Evolutionary conservation across 2,888 invertebrate species (phyloP), one percentile per base, ranked within the genome.

Genomic region (Hydroisotoma schaefferi): DNA sequence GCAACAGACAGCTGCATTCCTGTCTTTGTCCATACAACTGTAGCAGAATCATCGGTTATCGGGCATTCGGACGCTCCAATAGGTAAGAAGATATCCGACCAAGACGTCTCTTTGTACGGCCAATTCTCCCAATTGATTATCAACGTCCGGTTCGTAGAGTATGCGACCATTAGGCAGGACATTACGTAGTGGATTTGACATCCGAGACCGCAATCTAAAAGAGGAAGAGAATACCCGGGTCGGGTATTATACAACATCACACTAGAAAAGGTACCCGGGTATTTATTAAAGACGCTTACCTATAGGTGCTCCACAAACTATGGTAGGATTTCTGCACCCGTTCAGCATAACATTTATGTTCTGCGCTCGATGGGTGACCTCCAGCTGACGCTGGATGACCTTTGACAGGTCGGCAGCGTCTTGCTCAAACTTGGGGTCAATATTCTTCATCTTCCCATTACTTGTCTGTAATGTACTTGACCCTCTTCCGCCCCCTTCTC

Each of bases 131-230:
- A 63, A 29, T 60, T 51, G 1, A 61, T 59, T 25, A 63, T 51
- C 10, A 67, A 40, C 1, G 67, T 61, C 12, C 49, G 33, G 38
- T 67, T 67, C 18, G 56, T 47, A 2, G 55, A 33, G 40, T 62
- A 55, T 1, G 63, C 53, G 12, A 67, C 44, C 60, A 67, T 63
- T 8, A 67, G 22, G 29, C 67, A 67, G 12, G 63, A 63, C 63
- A 67, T 67, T 48, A 67, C 26, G 23, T 63, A 49, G 43, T 67
- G 67, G 22, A 67, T 55, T 53, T 67, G 67, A 48, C 67, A 67
- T 15, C 67, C 67, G 1, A 67, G 48, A n/a, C 61, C 57, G 37
- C 67, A 67, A 28, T 67, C 67, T 61, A 27, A 15, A 6, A 46
- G 15, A 46, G 23, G 12, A 6, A 46, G 20, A 40, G 20, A 33